phyloP scores from a whole-genome alignment of 35 echinoderm and acorn worm genomes.

The Eucidaris tribuloides region DNA sequence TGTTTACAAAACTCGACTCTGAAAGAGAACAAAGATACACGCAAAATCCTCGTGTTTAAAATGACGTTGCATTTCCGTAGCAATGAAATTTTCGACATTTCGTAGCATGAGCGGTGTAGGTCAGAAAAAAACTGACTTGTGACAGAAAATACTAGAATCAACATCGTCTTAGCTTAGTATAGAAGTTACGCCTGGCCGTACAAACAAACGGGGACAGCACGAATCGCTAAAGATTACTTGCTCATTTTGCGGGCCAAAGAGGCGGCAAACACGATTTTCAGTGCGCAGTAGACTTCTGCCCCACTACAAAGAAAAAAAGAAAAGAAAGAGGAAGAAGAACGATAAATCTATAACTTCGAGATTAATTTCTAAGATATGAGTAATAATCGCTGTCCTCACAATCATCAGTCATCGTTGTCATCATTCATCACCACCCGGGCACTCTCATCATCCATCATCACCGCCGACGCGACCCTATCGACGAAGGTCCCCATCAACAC shows the following conservation, averaged over 20 bases:
- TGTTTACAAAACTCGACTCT: not conserved
- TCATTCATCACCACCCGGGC: slow-evolving; percentile 3
- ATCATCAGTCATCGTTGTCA: not conserved
- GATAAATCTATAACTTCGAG: not conserved
- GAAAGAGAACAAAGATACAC: not conserved
- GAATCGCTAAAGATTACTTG: slow-evolving; percentile 44
- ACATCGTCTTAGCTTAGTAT: not conserved
- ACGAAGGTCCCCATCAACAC: slow-evolving; percentile 9
- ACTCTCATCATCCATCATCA: too few species aligned
- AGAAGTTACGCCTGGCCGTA: slow-evolving; percentile 24
- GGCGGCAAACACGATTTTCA: slow-evolving; percentile 45
- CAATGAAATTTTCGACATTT: not conserved
- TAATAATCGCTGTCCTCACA: not conserved
- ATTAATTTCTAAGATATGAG: not conserved
- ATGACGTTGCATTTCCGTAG: not conserved
- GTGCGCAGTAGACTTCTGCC: slow-evolving; percentile 46
- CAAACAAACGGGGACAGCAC: slow-evolving; percentile 58
- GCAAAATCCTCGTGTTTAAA: not conserved
- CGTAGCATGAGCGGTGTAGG: not conserved
- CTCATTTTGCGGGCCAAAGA: not conserved
- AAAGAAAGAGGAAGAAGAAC: not conserved
- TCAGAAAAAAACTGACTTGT: not conserved
- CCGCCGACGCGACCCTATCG: too few species aligned
- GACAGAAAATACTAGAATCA: not conserved
- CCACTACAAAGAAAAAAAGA: not conserved